These are phyloP conservation scores for Phyllotis vaccarum DNA, from an alignment of 2,797 vertebrate species.

Conservation along the genomic window DNA sequence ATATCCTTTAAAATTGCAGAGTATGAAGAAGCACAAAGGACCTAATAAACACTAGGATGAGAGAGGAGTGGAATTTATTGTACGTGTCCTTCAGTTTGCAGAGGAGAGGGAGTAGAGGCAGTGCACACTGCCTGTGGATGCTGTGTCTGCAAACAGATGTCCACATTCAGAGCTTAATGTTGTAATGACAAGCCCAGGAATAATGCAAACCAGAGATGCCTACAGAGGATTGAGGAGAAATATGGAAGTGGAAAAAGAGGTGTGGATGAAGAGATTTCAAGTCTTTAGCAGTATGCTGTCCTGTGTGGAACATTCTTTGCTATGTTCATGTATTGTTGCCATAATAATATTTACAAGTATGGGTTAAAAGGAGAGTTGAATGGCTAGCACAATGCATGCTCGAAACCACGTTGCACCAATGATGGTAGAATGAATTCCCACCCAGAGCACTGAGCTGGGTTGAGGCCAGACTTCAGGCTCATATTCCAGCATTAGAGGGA, in stretches of 20 bases:
- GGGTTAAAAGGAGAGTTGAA: not conserved
- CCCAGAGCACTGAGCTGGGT: not conserved
- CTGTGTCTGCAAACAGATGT: not conserved
- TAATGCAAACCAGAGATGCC: not conserved
- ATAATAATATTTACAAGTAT: not conserved
- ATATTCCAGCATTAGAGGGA: too few relatives aligned
- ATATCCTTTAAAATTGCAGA: not conserved
- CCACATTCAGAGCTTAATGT: fast-evolving
- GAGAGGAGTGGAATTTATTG: fast-evolving
- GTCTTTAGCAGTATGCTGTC: not conserved
- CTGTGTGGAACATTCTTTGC: not conserved
- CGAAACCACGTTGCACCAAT: too few relatives aligned
- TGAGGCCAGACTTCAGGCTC: not conserved
- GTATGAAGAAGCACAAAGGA: not conserved
- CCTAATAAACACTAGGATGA: too few relatives aligned
- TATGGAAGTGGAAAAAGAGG: not conserved
- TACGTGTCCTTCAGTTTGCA: not conserved
- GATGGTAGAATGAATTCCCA: not conserved
- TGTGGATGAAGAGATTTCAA: not conserved
- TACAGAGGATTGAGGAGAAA: not conserved
- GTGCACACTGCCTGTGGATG: fast-evolving
- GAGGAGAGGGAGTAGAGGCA: not conserved
- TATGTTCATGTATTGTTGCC: not conserved
- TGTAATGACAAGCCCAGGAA: not conserved
- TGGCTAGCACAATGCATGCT: too few relatives aligned